A percentile compares a stretch with the other conserved stretches of the same genome.
Conservation (phyloP, 2,888 invertebrate genomes). For the Sphaerophoria rueppellii region DNA sequence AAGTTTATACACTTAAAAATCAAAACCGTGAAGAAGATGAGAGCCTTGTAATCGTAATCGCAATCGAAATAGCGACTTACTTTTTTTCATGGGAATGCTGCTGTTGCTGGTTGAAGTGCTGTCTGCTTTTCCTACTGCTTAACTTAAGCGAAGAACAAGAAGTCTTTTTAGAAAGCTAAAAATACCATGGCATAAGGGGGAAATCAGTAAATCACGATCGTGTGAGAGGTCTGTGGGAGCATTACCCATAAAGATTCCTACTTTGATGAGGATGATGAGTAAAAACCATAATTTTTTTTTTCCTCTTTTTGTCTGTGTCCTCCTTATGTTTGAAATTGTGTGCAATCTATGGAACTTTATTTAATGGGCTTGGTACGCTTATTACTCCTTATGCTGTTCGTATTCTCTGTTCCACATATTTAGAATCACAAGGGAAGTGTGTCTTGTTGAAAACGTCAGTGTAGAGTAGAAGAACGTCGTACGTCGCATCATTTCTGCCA, state of each 20-base stretch:
- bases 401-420: background rate
- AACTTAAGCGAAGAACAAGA: conserved; percentile 6
- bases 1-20: conserved; percentile 54
- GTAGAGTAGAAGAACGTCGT: no score
- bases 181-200: background rate
- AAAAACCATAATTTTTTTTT: background rate
- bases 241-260: conserved; percentile 56
- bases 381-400: background rate
- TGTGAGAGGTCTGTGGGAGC: conserved; percentile 44
- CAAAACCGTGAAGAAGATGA: conserved; percentile 65
- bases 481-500: no score
- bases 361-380: conserved; percentile 19
- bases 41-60: conserved; percentile 28
- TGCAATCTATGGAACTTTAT: conserved; percentile 29
- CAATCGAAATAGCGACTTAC: background rate
- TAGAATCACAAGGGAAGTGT: background rate
- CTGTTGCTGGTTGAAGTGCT: background rate
- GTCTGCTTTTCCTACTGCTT: background rate
- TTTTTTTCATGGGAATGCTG: conserved; percentile 43
- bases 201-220: conserved; percentile 55
- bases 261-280: conserved; percentile 48
- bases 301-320: background rate
- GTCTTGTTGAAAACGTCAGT: conserved; percentile 16
- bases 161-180: conserved; percentile 27
- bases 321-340: conserved; percentile 14